phyloP scores from a whole-genome alignment of 2,888 invertebrate genomes.

The Physocephala rufipes region DNA sequence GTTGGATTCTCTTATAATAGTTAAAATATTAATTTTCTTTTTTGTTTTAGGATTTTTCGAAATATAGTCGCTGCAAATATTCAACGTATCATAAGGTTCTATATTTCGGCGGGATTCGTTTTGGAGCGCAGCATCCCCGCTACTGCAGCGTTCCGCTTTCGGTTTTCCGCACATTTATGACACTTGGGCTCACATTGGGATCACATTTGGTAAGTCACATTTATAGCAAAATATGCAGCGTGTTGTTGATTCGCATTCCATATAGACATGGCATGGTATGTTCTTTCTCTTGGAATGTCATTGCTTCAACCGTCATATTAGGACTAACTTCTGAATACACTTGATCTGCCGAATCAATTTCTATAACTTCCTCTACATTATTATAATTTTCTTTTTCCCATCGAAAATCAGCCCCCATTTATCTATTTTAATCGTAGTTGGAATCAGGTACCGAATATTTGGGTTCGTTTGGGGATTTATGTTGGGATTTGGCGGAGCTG shows the following conservation, averaged over 20 bases:
- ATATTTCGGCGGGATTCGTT: neutral
- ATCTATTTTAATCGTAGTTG: conserved; percentile 14
- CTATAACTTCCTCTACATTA: neutral
- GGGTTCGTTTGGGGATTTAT: neutral
- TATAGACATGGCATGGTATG: neutral
- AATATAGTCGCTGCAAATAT: no score
- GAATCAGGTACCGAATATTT: neutral
- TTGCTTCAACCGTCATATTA: neutral
- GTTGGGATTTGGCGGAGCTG: neutral
- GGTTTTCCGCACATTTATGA: neutral
- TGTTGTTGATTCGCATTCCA: neutral
- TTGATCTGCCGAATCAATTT: neutral
- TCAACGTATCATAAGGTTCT: no score
- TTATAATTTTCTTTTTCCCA: neutral
- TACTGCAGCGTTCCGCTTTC: neutral
- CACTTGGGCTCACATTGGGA: neutral
- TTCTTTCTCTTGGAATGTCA: neutral
- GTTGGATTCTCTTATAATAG: no score
- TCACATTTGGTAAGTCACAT: neutral
- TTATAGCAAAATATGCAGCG: neutral
- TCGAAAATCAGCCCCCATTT: conserved; percentile 27
- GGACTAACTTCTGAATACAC: neutral
- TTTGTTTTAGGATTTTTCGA: no score
- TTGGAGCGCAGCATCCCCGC: conserved; percentile 1
- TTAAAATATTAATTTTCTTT: no score